These are phyloP conservation scores for Tenualosa thibaudeaui DNA, from an alignment of 2,797 vertebrate genomes.

Conservation along the genomic window DNA sequence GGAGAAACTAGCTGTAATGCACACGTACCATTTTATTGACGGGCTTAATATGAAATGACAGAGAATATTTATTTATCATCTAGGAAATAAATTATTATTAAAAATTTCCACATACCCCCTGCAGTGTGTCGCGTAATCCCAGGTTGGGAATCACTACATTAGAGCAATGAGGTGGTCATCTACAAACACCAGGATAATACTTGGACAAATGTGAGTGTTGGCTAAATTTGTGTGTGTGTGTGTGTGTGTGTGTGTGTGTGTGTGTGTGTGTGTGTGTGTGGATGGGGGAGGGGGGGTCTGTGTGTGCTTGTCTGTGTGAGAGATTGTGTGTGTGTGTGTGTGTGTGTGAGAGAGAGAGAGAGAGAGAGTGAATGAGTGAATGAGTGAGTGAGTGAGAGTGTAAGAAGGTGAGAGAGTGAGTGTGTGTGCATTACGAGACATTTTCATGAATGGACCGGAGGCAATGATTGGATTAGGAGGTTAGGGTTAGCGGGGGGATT, in stretches of 20 bases:
- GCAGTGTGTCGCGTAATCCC: too few relatives aligned
- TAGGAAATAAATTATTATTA: too few relatives aligned
- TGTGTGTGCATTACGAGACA: background rate
- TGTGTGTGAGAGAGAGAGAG: background rate
- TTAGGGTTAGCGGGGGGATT: conserved; percentile 6
- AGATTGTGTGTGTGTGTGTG: background rate
- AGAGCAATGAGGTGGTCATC: too few relatives aligned
- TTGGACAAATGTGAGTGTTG: too few relatives aligned
- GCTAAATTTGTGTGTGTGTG: background rate
- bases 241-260: background rate
- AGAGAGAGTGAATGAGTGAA: background rate
- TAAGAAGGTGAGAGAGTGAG: background rate
- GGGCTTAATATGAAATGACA: too few relatives aligned
- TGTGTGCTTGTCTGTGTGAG: background rate
- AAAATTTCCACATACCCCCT: too few relatives aligned
- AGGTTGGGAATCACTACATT: too few relatives aligned
- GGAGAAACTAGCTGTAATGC: too few relatives aligned
- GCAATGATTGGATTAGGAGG: background rate
- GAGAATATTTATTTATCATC: too few relatives aligned
- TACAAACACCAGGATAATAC: too few relatives aligned
- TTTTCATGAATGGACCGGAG: conserved; percentile 7
- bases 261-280: conserved; percentile 5
- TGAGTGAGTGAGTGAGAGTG: background rate
- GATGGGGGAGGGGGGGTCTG: background rate
- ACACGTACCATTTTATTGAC: too few relatives aligned